These are phyloP conservation scores for Nephila pilipes DNA, from an alignment of 1,140 invertebrate species.

Conservation along the genomic window DNA sequence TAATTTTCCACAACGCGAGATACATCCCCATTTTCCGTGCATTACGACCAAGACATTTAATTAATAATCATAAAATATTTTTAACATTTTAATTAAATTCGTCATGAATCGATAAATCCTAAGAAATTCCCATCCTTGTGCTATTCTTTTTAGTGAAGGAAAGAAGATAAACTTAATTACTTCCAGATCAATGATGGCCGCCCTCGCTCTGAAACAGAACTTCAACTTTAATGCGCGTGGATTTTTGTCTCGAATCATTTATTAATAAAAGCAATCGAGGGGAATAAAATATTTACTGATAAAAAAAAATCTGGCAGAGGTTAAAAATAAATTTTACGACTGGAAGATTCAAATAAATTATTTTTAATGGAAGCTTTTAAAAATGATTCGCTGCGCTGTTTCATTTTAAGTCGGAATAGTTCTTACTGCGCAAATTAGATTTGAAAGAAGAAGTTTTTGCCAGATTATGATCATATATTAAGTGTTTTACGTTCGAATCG, in stretches of 20 bases:
- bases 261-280: slow-evolving; percentile 15
- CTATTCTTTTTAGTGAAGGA: neutral
- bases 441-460: neutral
- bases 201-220: neutral
- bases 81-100: slow-evolving; percentile 40
- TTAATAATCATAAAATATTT: slow-evolving; percentile 36
- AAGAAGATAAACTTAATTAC: slow-evolving; percentile 25
- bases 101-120: slow-evolving; percentile 3
- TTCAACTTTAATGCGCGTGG: neutral
- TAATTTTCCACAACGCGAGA: neutral
- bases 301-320: neutral
- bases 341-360: slow-evolving; percentile 32
- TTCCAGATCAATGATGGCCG: slow-evolving; percentile 1
- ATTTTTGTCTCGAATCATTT: neutral
- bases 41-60: neutral
- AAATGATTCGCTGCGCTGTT: neutral
- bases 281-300: slow-evolving; percentile 26
- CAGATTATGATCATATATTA: neutral
- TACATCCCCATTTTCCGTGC: neutral
- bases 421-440: neutral
- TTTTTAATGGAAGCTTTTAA: slow-evolving; percentile 33
- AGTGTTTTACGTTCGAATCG: neutral
- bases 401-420: neutral
- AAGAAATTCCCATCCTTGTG: neutral
- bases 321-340: slow-evolving; percentile 33